These are phyloP conservation scores for Dunckerocampus dactyliophorus DNA, from an alignment of 2,113 vertebrate species.

Conservation along the genomic window DNA sequence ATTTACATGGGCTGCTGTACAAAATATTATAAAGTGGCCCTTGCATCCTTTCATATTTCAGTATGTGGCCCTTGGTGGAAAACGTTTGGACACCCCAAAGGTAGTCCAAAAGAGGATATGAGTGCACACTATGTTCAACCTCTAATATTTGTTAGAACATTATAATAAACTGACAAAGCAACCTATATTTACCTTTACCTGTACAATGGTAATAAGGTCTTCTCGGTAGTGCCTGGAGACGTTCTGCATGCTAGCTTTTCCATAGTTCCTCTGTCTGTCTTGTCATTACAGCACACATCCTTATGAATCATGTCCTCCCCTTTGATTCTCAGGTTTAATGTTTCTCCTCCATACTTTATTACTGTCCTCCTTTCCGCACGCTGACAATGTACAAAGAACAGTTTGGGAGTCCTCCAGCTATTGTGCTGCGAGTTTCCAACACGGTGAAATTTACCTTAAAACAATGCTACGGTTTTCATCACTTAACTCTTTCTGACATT, in stretches of 20 bases:
- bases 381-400: not conserved
- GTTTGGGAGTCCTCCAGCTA: constrained; percentile 7
- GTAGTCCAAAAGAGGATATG: not conserved
- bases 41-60: no score
- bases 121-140: not conserved
- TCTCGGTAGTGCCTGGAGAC: not conserved
- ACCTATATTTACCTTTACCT: not conserved
- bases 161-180: not conserved
- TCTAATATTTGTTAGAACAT: not conserved
- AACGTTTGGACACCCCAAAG: no score
- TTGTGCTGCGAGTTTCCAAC: constrained; percentile 15
- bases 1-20: no score
- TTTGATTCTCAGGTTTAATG: constrained; percentile 6
- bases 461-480: constrained; percentile 15
- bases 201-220: not conserved
- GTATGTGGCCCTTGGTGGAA: no score
- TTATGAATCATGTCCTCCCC: constrained; percentile 6
- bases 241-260: constrained; percentile 16
- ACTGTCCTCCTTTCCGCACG: constrained; percentile 2
- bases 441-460: constrained; percentile 12
- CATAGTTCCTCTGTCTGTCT: not conserved
- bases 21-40: no score
- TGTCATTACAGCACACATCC: constrained; percentile 2
- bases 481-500: constrained; percentile 16
- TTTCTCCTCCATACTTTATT: not conserved